These are phyloP conservation scores for Caenorhabditis angaria DNA, from an alignment of 2,888 invertebrate species.

Conservation along the genomic window DNA sequence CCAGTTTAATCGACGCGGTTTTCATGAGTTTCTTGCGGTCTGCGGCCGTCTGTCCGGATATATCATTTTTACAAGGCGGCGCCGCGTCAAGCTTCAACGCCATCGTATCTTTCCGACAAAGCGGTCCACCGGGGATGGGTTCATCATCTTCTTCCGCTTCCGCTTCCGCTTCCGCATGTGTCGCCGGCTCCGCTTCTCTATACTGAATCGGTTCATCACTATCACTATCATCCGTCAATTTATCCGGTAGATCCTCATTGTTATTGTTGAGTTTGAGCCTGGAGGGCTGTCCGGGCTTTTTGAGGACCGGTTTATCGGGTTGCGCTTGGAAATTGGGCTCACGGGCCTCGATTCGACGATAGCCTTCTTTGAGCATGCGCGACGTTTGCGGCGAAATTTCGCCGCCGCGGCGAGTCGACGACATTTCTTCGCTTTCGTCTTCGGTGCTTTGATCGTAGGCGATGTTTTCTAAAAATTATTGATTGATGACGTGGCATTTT, in stretches of 20 bases:
- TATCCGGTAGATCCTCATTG: constrained; percentile 29
- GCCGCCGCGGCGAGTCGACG: constrained; percentile 25
- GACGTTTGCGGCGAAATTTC: constrained; percentile 41
- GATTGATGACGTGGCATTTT: no score
- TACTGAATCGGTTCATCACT: constrained; percentile 62
- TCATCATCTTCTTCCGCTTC: constrained; percentile 41
- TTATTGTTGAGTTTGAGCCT: constrained; percentile 34
- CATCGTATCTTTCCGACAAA: constrained; percentile 93
- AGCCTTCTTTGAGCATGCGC: constrained; percentile 39
- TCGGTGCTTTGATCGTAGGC: constrained; percentile 46
- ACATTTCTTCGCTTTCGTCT: constrained; percentile 31
- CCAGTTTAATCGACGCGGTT: constrained; percentile 61
- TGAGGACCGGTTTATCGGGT: constrained; percentile 74
- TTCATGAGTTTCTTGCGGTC: constrained; percentile 65
- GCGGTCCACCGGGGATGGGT: no score
- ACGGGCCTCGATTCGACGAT: constrained; percentile 40
- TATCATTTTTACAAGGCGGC: constrained; percentile 54
- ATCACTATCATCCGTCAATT: constrained; percentile 58
- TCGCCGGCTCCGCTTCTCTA: constrained; percentile 36
- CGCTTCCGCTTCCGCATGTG: constrained; percentile 38
- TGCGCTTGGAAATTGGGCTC: constrained; percentile 74
- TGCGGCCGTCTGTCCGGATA: constrained; percentile 58
- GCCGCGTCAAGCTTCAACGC: constrained; percentile 77
- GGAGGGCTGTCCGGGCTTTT: constrained; percentile 61
- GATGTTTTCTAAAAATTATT: constrained; percentile 25